Conservation (phyloP, 2,888 invertebrate species). For the Pachycephus smyrnensis region DNA sequence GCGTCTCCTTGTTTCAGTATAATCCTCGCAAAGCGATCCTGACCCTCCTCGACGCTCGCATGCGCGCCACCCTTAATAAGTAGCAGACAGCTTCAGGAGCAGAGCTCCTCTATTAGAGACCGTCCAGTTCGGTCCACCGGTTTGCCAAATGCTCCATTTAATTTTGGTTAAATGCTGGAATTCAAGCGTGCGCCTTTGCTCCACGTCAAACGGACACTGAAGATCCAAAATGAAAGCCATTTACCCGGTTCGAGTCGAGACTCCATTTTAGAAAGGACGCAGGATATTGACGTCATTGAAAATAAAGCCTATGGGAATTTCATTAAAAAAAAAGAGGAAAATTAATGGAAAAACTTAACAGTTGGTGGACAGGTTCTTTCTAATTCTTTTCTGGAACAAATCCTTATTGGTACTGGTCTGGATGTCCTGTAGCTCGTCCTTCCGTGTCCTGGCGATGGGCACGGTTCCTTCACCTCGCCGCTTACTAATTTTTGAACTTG, state of each 20-base stretch:
- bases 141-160: neutral
- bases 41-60: neutral
- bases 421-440: conserved; percentile 26
- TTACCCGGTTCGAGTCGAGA: neutral
- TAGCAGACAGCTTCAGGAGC: neutral
- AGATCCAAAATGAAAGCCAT: neutral
- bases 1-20: neutral
- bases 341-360: conserved; percentile 22
- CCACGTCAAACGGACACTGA: neutral
- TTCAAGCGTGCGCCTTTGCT: neutral
- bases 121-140: neutral
- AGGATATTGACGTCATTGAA: neutral
- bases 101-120: neutral
- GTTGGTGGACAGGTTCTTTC: conserved; percentile 43
- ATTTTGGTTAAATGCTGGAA: neutral
- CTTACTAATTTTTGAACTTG: conserved; percentile 43
- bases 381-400: conserved; percentile 63
- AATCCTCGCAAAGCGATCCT: neutral
- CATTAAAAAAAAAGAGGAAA: neutral
- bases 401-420: conserved; percentile 55
- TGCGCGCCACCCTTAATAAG: neutral
- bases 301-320: neutral
- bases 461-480: conserved; percentile 35
- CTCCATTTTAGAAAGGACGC: neutral
- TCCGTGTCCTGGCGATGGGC: conserved; percentile 20